Evolutionary conservation across 2,797 vertebrate species (phyloP).

Genomic region (Eulemur rubriventer): DNA sequence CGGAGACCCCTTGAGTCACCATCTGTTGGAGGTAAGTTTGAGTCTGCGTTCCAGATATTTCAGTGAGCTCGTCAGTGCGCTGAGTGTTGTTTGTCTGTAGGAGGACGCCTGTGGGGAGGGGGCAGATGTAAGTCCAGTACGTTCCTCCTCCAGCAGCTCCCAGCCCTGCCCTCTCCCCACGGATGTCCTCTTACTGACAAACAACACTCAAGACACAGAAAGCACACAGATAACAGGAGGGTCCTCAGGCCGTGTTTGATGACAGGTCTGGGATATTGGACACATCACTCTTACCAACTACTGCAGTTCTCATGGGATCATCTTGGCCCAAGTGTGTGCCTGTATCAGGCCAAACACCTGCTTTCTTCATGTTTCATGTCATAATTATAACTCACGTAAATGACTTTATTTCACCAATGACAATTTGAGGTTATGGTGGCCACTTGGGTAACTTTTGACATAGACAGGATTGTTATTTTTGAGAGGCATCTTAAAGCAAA

Average conservation of each 20-base stretch:
- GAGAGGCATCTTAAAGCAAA: not conserved
- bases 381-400: not conserved
- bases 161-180: not conserved
- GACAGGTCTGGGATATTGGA: not conserved
- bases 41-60: not conserved
- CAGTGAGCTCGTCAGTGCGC: not conserved
- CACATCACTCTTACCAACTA: fast-evolving
- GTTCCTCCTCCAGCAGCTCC: not conserved
- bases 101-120: no score
- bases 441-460: not conserved
- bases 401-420: not conserved
- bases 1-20: not conserved
- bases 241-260: not conserved
- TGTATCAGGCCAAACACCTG: not conserved
- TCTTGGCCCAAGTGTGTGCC: not conserved
- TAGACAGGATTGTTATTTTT: not conserved
- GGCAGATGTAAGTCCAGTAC: not conserved
- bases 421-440: not conserved
- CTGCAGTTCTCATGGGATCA: not conserved
- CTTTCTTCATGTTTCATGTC: not conserved
- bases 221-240: not conserved
- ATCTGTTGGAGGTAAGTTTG: not conserved
- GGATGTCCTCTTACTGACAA: not conserved
- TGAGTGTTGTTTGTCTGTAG: not conserved
- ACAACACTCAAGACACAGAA: not conserved